Evolutionary conservation across 2,797 vertebrate genomes (phyloP), one percentile per base, ranked within the genome.

Genomic region (Pogonophryne albipinna): DNA sequence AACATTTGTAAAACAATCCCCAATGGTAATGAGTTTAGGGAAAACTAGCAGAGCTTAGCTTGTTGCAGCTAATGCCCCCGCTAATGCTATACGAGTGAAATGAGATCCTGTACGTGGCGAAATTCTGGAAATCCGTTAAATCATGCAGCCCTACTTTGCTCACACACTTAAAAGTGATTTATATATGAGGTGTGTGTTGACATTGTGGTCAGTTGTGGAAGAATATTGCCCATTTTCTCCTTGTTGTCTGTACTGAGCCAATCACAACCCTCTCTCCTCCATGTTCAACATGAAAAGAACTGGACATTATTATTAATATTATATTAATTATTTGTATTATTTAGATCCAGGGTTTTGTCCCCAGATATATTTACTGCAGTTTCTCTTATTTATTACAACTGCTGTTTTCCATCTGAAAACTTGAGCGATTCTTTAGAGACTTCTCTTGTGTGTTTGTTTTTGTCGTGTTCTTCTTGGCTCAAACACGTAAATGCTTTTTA

Each of bases 351-450:
- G 63, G 69, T 67, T 71, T 53, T 14, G 34, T 13, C 1, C 59
- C 70, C 86, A 63, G 77, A 85, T 77, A 75, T 85, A 87, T 91
- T 85, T 89, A 88, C 84, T 91, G 93, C 93, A 93, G 90, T 86
- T 93, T 66, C 85, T 89, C 89, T 87, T 92, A 91, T 93, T 94
- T 94, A 92, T 93, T 94, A 70, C 80, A 80, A 88, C 92, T 94
- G 93, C 91, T 93, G 93, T 94, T 87, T 88, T 88, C 83, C 75
- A 71, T 86, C 82, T 81, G 84, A 73, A 91, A 79, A 93, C 91
- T 92, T 93, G 90, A 94, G 57, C 19, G 78, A 89, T 80, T 56
- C 63, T 50, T 69, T 20, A 1, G 84, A 84, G 61, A 66, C 66
- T 76, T 34, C 46, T 66, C 27, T 74, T 27, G 60, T 87, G 78